phyloP scores from a whole-genome alignment of 2,113 vertebrate genomes.

The Rattus norvegicus region GRCr8 NC_086029.1:82681001-82681500 shows the following conservation, averaged over 20 bases:
- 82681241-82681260: not conserved
- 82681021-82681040: not conserved
- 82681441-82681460: not conserved
- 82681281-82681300: not conserved
- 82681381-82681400: not conserved
- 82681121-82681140: not conserved
- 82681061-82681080: not conserved
- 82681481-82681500: not conserved
- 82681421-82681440: not conserved
- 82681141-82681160: not conserved
- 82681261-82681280: not conserved
- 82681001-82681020: conserved; percentile 3
- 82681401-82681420: not conserved
- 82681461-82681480: not conserved
- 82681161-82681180: not conserved
- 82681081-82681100: not conserved
- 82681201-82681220: not conserved
- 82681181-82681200: not conserved
- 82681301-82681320: not conserved
- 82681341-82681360: no score
- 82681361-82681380: not conserved
- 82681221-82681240: not conserved
- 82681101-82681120: not conserved
- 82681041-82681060: not conserved
- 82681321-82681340: not conserved